Evolutionary conservation across 2,797 vertebrate genomes (phyloP), one percentile per base, ranked within the genome.

Genomic region (Telmatherina bonti): DNA sequence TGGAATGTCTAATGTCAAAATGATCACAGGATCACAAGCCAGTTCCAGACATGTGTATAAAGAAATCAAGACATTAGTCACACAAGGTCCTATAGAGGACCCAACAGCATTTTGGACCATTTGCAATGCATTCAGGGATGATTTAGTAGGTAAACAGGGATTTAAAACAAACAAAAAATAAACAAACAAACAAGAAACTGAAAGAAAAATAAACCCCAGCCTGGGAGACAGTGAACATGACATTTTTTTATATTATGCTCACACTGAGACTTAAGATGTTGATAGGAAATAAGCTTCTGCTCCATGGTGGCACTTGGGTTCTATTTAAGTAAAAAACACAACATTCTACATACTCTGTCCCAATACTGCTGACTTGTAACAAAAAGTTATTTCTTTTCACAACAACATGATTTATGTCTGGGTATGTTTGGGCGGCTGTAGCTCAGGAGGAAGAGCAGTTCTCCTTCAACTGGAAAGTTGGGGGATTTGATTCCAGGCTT

Each of bases 31-130:
- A 53, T 10, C 12, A 16, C 36, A 26, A 41, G 22, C 38, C 1
- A 58, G 15, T 20, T 58, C n/a, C 31, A 7, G 52, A 77, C 47
- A 12, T 24, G 16, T 38, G 16, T 31, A 16, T 41, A 61, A 43
- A 49, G 8, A 74, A 45, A 58, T 53, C 4, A 63, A 49, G 54
- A 73, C 22, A 2, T 1, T 27, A 62, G 33, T 62, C 33, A 66
- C 12, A 26, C 26, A 35, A 11, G 20, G 41, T 11, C 22, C 16
- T 45, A 51, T 30, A 9, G 5, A 36, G 18, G 3, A 47, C 2
- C 6, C 1, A 20, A 10, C 16, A 55, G 58, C 5, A n/a, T 35
- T 62, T 70, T 5, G 11, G 33, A 57, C 30, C 20, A 49, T 5
- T 29, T 55, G 20, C n/a, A 60, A 47, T 58, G 0, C 18, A 61